phyloP scores from a whole-genome alignment of 2,888 invertebrate species.

The Pachydiplax longipennis region DNA sequence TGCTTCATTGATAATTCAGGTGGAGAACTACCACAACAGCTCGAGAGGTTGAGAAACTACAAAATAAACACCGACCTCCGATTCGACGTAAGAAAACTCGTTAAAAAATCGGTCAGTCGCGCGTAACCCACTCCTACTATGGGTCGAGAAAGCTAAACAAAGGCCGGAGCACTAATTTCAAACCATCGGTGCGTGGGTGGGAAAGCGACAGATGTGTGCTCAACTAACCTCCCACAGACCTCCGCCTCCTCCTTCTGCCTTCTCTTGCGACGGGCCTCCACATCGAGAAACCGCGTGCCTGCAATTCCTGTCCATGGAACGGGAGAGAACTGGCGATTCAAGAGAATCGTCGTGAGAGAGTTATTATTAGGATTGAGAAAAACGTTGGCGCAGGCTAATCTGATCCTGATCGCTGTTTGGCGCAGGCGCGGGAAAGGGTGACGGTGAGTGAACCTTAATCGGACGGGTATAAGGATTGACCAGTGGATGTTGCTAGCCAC shows the following conservation, averaged over 20 bases:
- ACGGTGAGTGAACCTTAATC: neutral
- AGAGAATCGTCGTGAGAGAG: neutral
- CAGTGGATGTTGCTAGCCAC: neutral
- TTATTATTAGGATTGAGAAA: neutral
- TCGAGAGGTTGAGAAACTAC: too few relatives aligned
- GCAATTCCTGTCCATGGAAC: slow-evolving; percentile 1
- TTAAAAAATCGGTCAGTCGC: too few relatives aligned
- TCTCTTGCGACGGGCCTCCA: neutral
- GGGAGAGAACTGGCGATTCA: neutral
- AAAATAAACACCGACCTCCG: too few relatives aligned
- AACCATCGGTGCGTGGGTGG: too few relatives aligned
- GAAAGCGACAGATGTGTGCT: too few relatives aligned
- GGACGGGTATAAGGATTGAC: neutral
- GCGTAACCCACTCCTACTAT: too few relatives aligned
- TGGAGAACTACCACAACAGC: too few relatives aligned
- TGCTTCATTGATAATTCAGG: too few relatives aligned
- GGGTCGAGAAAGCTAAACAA: neutral
- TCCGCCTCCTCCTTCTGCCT: neutral
- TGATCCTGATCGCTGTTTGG: neutral
- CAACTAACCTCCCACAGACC: neutral
- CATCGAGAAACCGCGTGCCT: neutral
- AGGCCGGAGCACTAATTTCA: neutral
- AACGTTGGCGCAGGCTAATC: neutral
- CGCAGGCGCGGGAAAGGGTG: neutral
- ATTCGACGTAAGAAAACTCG: too few relatives aligned